phyloP scores from a whole-genome alignment of 2,888 invertebrate species.

The Parochlus steinenii region DNA sequence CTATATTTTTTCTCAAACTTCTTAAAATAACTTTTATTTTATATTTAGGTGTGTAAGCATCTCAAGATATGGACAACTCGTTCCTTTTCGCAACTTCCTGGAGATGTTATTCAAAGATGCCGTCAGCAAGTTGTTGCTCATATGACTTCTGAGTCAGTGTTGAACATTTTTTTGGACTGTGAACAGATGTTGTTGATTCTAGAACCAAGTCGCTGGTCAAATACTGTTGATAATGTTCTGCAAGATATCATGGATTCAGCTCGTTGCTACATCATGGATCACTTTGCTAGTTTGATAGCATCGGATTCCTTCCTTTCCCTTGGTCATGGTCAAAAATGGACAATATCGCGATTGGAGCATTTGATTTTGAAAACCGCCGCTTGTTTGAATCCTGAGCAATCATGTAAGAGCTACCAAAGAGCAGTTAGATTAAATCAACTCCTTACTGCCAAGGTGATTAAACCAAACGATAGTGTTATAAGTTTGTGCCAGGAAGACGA shows the following conservation, averaged over 20 bases:
- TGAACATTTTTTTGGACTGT: constrained; percentile 70
- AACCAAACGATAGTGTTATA: constrained; percentile 14
- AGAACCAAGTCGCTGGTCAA: constrained; percentile 70
- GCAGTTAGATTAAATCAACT: constrained; percentile 28
- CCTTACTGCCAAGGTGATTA: constrained; percentile 27
- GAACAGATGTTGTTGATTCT: constrained; percentile 62
- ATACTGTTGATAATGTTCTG: constrained; percentile 51
- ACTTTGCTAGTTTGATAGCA: constrained; percentile 57
- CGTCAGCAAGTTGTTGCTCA: constrained; percentile 67
- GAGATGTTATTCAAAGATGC: constrained; percentile 68
- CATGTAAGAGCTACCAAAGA: constrained; percentile 56
- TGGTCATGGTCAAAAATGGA: constrained; percentile 54
- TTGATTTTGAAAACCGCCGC: constrained; percentile 64
- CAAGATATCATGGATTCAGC: constrained; percentile 65
- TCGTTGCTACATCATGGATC: constrained; percentile 60
- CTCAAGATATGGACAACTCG: constrained; percentile 87
- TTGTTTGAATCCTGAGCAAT: constrained; percentile 62
- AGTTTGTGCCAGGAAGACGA: constrained; percentile 25
- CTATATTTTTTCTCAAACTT: no score
- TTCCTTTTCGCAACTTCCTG: constrained; percentile 69
- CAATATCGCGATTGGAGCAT: constrained; percentile 59
- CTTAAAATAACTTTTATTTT: no score
- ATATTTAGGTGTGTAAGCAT: constrained; percentile 67
- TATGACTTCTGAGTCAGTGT: constrained; percentile 61
- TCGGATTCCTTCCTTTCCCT: constrained; percentile 43